A percentile compares a stretch with the other conserved stretches of the same genome.
These are phyloP conservation scores for Epinotia nisella DNA, from an alignment of 2,888 invertebrate genomes.

Conservation along the genomic window DNA sequence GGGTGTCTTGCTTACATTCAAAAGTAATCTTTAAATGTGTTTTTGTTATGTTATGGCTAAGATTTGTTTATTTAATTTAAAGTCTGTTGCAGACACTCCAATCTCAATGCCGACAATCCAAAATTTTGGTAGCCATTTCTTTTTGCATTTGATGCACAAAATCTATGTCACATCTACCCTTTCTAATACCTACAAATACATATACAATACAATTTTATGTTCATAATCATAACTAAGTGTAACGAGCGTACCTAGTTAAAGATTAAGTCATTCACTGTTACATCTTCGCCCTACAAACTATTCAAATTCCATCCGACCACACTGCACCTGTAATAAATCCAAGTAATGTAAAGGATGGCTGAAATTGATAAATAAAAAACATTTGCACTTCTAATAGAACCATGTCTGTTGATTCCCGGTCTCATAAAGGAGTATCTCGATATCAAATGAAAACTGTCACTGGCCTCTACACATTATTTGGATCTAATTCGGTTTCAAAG, in stretches of 20 bases:
- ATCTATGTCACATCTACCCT: slow-evolving; percentile 3
- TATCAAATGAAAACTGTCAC: neutral
- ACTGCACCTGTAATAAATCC: neutral
- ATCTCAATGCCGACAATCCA: neutral
- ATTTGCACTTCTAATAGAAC: slow-evolving; percentile 5
- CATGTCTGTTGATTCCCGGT: neutral
- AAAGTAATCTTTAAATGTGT: neutral
- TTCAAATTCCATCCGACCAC: neutral
- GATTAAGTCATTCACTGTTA: neutral
- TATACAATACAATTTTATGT: neutral
- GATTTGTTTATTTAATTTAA: slow-evolving; percentile 11
- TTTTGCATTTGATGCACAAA: slow-evolving; percentile 33
- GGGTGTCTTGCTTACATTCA: slow-evolving; percentile 3
- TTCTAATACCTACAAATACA: slow-evolving; percentile 9
- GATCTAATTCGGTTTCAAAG: neutral
- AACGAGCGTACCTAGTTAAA: slow-evolving; percentile 8
- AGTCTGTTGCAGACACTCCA: slow-evolving; percentile 3
- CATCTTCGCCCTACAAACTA: neutral
- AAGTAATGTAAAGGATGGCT: neutral
- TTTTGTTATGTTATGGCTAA: slow-evolving; percentile 2
- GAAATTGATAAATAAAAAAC: neutral
- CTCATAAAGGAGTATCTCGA: neutral
- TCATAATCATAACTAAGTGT: neutral
- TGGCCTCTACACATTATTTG: neutral
- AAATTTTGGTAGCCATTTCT: neutral